Evolutionary conservation across 2,888 invertebrate species (phyloP), one percentile per base, ranked within the genome.

Genomic region (Ypsolopha sequella): DNA sequence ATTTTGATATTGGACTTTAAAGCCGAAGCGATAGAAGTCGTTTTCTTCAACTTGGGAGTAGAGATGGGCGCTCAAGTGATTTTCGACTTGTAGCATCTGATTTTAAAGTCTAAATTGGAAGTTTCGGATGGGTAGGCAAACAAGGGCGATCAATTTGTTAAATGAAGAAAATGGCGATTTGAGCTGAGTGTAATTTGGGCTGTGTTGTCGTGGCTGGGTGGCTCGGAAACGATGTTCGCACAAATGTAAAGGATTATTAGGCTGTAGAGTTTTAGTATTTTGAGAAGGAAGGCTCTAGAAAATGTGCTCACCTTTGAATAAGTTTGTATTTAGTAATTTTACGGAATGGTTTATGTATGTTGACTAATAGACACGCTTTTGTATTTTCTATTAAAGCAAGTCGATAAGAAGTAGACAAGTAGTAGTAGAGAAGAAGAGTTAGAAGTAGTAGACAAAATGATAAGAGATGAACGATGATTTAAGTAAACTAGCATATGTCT

Each of bases 71-170:
- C 56, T 51, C 53, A 55, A 51, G 52, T 60, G 61, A 78, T 69
- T 73, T 70, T 66, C 58, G 61, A 66, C 78, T 77, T 67, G 70
- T 62, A 44, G 7, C 1, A 8, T 53, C 47, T 50, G 36, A 38
- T 2, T 41, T 56, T 68, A 75, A 61, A 68, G 66, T 66, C 55
- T 62, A 55, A 62, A 67, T 73, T 73, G 50, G 58, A 51, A 33
- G 24, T 24, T 24, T 55, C 56, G 52, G 1, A 39, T 48, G 48
- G 38, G 50, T 50, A 55, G 57, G 65, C 68, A 72, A 73, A 72
- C 66, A 70, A 64, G 68, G 34, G 54, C 70, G 73, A 81, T 84
- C 85, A 85, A 84, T 85, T 85, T 82, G 85, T 79, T 81, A 85
- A 82, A 82, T 82, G 81, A 82, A 85, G 85, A 41, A 51, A 51